Evolutionary conservation across 2,113 vertebrate species (phyloP), one percentile per base, ranked within the genome.

Genomic region (Balaenoptera acutorostrata): DNA sequence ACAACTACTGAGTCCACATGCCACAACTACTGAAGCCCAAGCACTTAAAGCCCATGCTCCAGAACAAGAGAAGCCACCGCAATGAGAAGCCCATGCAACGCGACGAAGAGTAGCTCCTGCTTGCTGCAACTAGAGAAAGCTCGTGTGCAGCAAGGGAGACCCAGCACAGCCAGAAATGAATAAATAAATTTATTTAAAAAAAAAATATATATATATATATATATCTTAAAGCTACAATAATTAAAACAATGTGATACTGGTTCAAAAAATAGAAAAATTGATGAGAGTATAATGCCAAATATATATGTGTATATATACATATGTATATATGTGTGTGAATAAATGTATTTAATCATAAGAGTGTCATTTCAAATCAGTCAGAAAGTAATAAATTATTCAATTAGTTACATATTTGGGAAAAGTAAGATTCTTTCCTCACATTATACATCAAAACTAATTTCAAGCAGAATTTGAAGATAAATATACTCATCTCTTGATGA

Each of bases 171-270:
- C 49, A 52, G 17, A 52, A 52, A 52, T 4, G 41, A 41, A 41
- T 41, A 15, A 15, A 52, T 15, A 52, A 52, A 52, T 52, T 15
- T 52, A 52, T 52, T 49, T 1, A 14, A 49, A 39, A 39, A 39
- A 39, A 4, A 39, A 1, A 49, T 49, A 49, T 5, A 17, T 6
- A 17, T 52, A 52, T 52, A 52, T 52, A 52, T 52, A n/a, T 89
- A 6, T 18, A 89, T 39, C 83, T 92, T 49, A 91, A 96, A 95
- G 39, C 15, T 87, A 88, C 21, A 90, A 59, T 88, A 90, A 96
- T 55, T 72, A 84, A 72, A 93, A 87, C 55, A 21, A 29, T 39
- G 74, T 81, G 36, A 75, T 29, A 64, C 2, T 69, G 10, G 17
- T 84, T 88, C 33, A 83, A 61, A 95, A 82, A 88, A 78, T 57